Percentiles rank a stretch among this genome's conserved stretches.
phyloP scores from a whole-genome alignment of 2,113 vertebrate species.

The Rhinoptilus africanus region DNA sequence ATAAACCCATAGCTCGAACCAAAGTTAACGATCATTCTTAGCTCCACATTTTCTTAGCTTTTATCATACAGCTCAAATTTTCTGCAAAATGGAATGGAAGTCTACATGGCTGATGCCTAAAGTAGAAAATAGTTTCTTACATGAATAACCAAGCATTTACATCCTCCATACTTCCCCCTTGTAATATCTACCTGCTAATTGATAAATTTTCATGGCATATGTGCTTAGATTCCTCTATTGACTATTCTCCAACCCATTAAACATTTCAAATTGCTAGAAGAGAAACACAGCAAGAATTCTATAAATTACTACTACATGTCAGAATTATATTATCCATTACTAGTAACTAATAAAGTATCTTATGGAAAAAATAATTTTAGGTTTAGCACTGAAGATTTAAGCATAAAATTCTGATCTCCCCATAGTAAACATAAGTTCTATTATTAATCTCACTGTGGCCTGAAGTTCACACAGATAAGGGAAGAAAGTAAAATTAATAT shows the following conservation, averaged over 20 bases:
- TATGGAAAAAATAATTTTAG: not conserved
- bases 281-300: not conserved
- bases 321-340: not conserved
- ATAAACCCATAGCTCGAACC: not conserved
- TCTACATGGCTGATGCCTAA: not conserved
- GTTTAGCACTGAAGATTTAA: not conserved
- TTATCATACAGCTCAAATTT: not conserved
- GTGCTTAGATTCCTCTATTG: not conserved
- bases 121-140: not conserved
- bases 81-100: not conserved
- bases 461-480: not conserved
- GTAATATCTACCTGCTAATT: not conserved
- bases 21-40: not conserved
- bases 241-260: not conserved
- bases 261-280: not conserved
- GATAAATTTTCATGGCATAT: not conserved
- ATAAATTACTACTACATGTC: not conserved
- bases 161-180: not conserved
- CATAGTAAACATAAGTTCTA: not conserved
- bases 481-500: not conserved
- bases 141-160: not conserved
- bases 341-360: not conserved
- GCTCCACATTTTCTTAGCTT: not conserved
- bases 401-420: not conserved
- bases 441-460: not conserved